Evolutionary conservation across 2,888 invertebrate genomes (phyloP).

Genomic region (Gisinianus flammeolus): DNA sequence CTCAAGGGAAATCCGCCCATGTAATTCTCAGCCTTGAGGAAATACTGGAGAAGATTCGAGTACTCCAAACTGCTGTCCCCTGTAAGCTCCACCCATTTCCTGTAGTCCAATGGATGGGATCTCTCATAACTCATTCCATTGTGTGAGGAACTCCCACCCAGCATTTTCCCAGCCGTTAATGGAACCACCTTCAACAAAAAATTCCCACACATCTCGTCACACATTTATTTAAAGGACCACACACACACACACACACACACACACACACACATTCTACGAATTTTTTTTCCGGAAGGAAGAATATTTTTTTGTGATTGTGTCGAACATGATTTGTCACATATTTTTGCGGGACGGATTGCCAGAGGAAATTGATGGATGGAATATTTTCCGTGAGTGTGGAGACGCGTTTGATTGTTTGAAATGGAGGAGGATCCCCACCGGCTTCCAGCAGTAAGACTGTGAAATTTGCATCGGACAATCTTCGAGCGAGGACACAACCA

Average conservation of each 20-base stretch:
- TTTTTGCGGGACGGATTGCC: too few relatives aligned
- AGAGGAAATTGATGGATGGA: too few relatives aligned
- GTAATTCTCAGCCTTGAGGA: not conserved
- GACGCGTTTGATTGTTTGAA: not conserved
- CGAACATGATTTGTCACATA: too few relatives aligned
- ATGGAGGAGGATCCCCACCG: not conserved
- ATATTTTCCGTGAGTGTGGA: too few relatives aligned
- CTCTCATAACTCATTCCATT: not conserved
- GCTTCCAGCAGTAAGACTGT: not conserved
- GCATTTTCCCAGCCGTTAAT: constrained; percentile 11
- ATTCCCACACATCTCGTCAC: too few relatives aligned
- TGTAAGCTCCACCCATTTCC: not conserved
- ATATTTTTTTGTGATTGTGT: too few relatives aligned
- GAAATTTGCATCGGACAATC: constrained; percentile 1
- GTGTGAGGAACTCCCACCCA: not conserved
- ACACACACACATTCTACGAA: too few relatives aligned
- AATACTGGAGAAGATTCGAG: not conserved
- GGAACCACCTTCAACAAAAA: too few relatives aligned
- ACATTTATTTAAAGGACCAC: too few relatives aligned
- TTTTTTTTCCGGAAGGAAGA: too few relatives aligned
- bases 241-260: too few relatives aligned
- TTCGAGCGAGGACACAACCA: not conserved
- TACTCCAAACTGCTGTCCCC: not conserved
- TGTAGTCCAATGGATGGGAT: not conserved
- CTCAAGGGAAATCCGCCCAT: not conserved